These are phyloP conservation scores for Garrulus glandarius DNA, from an alignment of 2,797 vertebrate genomes.

Conservation along the genomic window DNA sequence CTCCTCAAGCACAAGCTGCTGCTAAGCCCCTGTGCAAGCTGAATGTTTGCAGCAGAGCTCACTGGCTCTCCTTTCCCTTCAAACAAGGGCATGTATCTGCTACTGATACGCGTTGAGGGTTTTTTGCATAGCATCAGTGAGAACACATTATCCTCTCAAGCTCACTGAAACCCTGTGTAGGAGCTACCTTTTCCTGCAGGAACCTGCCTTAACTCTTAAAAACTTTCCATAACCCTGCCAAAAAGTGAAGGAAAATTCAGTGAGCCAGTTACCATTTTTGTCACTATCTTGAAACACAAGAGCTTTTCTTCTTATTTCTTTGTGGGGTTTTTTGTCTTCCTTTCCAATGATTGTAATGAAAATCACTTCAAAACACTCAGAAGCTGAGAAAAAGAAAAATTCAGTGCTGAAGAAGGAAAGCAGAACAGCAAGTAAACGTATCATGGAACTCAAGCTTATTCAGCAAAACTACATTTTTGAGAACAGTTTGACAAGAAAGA, in stretches of 20 bases:
- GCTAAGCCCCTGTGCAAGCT: not conserved
- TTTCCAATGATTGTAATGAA: not conserved
- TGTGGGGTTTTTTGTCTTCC: not conserved
- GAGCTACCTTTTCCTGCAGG: not conserved
- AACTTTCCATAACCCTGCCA: not conserved
- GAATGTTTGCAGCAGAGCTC: not conserved
- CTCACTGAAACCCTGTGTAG: not conserved
- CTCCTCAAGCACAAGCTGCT: not conserved
- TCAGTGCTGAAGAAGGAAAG: not conserved
- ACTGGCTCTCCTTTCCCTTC: fast-evolving
- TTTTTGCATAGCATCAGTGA: not conserved
- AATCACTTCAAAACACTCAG: not conserved
- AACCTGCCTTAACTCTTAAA: not conserved
- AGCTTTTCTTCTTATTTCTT: not conserved
- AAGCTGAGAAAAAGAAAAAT: not conserved
- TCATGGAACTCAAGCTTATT: not conserved
- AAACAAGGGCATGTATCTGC: not conserved
- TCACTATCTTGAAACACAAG: not conserved
- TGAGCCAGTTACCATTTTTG: not conserved
- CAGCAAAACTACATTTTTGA: not conserved
- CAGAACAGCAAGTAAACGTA: not conserved
- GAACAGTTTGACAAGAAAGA: not conserved
- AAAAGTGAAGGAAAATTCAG: not conserved
- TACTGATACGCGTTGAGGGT: not conserved
- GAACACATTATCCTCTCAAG: not conserved